These are phyloP conservation scores for Chaetops frenatus DNA, from an alignment of 2,113 vertebrate genomes.

Conservation along the genomic window DNA sequence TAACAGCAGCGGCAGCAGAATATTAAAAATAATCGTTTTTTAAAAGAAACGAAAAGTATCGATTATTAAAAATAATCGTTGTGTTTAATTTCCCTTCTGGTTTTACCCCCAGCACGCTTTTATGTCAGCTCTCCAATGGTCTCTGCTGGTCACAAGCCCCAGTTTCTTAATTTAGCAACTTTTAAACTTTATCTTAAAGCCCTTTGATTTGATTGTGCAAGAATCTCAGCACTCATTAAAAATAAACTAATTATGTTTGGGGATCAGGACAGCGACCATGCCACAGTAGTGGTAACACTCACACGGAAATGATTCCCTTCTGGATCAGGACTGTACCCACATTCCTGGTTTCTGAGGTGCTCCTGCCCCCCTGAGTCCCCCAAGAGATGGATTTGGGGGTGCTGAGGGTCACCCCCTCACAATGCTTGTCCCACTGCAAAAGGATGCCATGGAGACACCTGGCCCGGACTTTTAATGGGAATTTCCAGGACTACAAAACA, in stretches of 20 bases:
- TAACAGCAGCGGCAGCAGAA: not conserved
- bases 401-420: not conserved
- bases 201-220: constrained; percentile 30
- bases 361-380: not conserved
- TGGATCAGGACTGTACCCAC: not conserved
- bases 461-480: not conserved
- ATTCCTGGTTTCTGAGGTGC: not conserved
- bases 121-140: not conserved
- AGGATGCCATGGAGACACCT: not conserved
- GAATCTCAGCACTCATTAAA: constrained; percentile 39
- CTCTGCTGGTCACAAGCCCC: not conserved
- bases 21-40: not conserved
- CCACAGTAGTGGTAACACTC: not conserved
- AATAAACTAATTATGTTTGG: constrained; percentile 43
- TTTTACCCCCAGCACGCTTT: not conserved
- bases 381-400: not conserved
- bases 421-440: not conserved
- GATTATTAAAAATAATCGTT: not conserved
- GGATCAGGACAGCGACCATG: not conserved
- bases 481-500: not conserved
- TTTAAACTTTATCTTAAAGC: constrained; percentile 2
- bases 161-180: constrained; percentile 46
- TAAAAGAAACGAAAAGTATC: too few relatives aligned
- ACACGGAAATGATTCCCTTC: not conserved
- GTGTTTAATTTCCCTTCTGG: not conserved